Conservation (phyloP, 2,113 vertebrate species). For the Hydrochoerus hydrochaeris region DNA sequence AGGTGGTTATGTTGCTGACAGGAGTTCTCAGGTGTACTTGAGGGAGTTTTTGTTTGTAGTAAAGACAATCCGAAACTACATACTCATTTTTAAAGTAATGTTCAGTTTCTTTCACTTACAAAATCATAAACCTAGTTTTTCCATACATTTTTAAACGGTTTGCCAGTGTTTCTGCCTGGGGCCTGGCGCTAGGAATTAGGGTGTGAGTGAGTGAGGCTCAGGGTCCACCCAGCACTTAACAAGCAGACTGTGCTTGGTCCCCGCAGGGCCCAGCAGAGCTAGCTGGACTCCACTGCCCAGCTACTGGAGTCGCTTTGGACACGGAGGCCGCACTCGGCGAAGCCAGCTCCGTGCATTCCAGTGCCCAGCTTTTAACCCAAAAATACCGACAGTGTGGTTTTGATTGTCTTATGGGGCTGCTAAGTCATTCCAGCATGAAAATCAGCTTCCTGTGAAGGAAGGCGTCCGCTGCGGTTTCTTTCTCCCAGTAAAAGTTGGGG, state of each 20-base stretch:
- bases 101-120: not conserved
- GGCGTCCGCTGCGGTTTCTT: not conserved
- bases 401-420: not conserved
- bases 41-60: not conserved
- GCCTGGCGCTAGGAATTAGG: not conserved
- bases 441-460: not conserved
- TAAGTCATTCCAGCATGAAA: not conserved
- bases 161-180: not conserved
- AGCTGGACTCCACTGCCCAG: not conserved
- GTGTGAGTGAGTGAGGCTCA: not conserved
- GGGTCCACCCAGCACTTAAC: not conserved
- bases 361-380: not conserved
- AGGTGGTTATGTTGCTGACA: not conserved
- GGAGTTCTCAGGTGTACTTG: not conserved
- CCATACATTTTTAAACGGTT: not conserved
- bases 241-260: not conserved
- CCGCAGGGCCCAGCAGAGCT: not conserved
- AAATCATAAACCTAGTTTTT: not conserved
- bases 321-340: too few species aligned
- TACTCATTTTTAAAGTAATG: not conserved
- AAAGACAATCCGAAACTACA: not conserved
- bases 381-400: not conserved
- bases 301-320: too few species aligned
- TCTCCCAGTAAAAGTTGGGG: not conserved
- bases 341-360: not conserved